Percentiles rank a stretch among this genome's conserved stretches.
phyloP scores from a whole-genome alignment of 2,113 vertebrate species.

The Parus major region DNA sequence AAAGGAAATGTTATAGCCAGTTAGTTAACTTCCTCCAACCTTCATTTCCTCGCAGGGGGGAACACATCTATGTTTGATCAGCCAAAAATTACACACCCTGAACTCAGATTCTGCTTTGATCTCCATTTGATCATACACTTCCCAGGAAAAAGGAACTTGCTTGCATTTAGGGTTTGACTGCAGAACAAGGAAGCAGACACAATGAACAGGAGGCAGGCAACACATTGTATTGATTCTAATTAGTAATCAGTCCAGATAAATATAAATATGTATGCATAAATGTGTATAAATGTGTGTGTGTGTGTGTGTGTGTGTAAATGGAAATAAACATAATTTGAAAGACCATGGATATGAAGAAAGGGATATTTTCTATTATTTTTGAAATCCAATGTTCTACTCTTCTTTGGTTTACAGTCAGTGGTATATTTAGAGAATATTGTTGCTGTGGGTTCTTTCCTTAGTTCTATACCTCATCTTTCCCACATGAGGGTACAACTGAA shows the following conservation, averaged over 20 bases:
- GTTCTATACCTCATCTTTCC: background rate
- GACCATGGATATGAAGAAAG: background rate
- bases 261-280: background rate
- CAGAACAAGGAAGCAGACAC: background rate
- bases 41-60: background rate
- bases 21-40: background rate
- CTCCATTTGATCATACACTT: background rate
- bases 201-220: background rate
- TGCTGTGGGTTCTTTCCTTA: background rate
- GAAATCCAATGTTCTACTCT: background rate
- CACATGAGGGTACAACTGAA: background rate
- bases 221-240: background rate
- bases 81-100: background rate
- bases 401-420: background rate
- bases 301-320: background rate
- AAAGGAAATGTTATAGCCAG: background rate
- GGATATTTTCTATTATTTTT: background rate
- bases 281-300: too few species aligned
- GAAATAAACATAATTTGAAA: background rate
- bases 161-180: background rate
- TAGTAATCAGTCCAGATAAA: background rate
- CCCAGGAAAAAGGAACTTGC: background rate
- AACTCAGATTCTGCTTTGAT: conserved; percentile 1
- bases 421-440: background rate
- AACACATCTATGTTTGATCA: background rate